These are phyloP conservation scores for Probaryconus sp. DNA, from an alignment of 1,140 invertebrate genomes.

Conservation along the genomic window DNA sequence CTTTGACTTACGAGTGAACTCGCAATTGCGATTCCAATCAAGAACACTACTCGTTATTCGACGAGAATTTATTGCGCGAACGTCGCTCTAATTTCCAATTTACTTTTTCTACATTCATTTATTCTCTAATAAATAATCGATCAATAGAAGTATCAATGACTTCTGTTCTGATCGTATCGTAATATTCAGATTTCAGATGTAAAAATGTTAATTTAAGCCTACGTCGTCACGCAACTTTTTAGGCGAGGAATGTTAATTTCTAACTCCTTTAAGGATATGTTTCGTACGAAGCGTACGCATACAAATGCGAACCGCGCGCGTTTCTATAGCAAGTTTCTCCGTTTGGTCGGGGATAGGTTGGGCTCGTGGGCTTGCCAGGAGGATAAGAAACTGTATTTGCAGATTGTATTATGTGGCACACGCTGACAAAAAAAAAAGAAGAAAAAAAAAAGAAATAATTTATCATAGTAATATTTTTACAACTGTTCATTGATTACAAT, in stretches of 20 bases:
- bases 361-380: conserved; percentile 47
- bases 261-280: conserved; percentile 34
- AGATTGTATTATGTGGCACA: neutral
- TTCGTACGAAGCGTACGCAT: conserved; percentile 14
- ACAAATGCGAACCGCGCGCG: conserved; percentile 8
- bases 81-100: too few species aligned
- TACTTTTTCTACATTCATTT: too few species aligned
- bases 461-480: too few species aligned
- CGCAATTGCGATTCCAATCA: too few species aligned
- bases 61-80: too few species aligned
- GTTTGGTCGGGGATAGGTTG: conserved; percentile 45
- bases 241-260: conserved; percentile 38
- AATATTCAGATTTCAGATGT: conserved; percentile 7
- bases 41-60: too few species aligned
- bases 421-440: neutral
- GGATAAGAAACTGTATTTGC: conserved; percentile 14
- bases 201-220: conserved; percentile 27
- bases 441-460: too few species aligned
- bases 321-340: conserved; percentile 31
- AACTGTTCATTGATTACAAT: too few species aligned
- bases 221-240: conserved; percentile 25
- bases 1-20: too few species aligned
- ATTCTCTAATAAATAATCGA: too few species aligned
- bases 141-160: neutral
- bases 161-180: neutral